Evolutionary conservation across 1,140 invertebrate genomes (phyloP), one percentile per base, ranked within the genome.

Genomic region (Sarcophaga peregrina): DNA sequence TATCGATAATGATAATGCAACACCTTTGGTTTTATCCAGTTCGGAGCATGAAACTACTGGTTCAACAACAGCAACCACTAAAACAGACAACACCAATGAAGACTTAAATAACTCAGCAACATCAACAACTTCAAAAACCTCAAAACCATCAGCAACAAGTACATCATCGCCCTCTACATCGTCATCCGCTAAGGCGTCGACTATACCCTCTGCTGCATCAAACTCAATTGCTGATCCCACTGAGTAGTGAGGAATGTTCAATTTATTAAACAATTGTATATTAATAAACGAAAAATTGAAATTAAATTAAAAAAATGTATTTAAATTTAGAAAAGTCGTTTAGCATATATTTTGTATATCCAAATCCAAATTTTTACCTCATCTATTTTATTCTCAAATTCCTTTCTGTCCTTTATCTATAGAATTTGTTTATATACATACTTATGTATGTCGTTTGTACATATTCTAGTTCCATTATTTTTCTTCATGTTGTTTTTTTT

Each of bases 161-260:
- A 45, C 58, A 46, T 9, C 46, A 68, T 47, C 80, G 15, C 2
- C 25, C 20, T 13, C 82, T 37, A 45, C 82, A 48, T 10, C 76
- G 76, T 47, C 82, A n/a, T 17, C 82, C n/a, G 20, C 78, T 48
- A 74, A 17, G 48, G n/a, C 82, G 48, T 17, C 75, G 20, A 46
- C 47, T 52, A 9, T 52, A 78, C 75, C 75, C 7, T 78, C 75
- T 20, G 75, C 75, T 78, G 47, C 75, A 52, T 50, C 75, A 50
- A 78, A 78, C 20, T 47, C 87, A 10, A 82, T n/a, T 5, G 82
- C 88, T 81, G 87, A 88, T 83, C 87, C 87, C 86, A 88, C 87
- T 87, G 87, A 88, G 86, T 88, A 88, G 86, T 86, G 83, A 25
- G 0, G n/a, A 68, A 20, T 20, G 10, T 20, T 68, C 10, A 8